Percentiles rank a stretch among this genome's conserved stretches.
Conservation (phyloP, 2,797 vertebrate genomes). For the Allobates femoralis region DNA sequence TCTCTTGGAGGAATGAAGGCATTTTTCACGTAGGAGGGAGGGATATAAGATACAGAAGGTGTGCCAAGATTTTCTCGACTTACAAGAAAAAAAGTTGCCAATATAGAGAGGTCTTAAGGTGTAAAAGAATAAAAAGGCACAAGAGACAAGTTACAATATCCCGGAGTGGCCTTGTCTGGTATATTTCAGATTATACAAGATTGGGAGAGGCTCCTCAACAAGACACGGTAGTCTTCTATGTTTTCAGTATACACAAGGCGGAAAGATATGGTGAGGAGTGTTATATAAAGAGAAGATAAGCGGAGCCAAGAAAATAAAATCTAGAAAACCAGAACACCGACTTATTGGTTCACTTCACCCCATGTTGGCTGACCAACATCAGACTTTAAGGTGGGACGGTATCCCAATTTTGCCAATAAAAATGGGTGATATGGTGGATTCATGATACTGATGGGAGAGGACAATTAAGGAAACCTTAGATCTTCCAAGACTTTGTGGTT, state of each 20-base stretch:
- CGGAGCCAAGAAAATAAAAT: not conserved
- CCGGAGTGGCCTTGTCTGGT: not conserved
- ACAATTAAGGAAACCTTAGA: not conserved
- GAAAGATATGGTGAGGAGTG: not conserved
- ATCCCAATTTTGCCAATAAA: too few species aligned
- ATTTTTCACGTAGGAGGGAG: not conserved
- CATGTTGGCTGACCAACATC: not conserved
- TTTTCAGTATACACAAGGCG: not conserved
- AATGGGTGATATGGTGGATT: not conserved
- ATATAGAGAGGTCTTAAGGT: too few species aligned
- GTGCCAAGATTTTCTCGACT: slow-evolving; percentile 17
- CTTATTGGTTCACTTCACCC: not conserved
- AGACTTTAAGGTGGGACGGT: too few species aligned
- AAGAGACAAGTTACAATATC: slow-evolving; percentile 17
- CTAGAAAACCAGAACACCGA: not conserved
- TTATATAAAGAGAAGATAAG: not conserved
- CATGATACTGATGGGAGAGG: not conserved
- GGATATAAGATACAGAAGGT: not conserved
- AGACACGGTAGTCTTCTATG: not conserved
- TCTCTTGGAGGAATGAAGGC: not conserved
- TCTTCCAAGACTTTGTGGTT: not conserved
- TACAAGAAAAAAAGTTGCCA: not conserved
- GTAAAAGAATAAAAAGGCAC: too few species aligned
- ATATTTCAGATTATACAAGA: not conserved
- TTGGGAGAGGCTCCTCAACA: not conserved